Base-by-base conservation (phyloP, 2,888 invertebrate genomes). In the Eupithecia tripunctaria region DNA sequence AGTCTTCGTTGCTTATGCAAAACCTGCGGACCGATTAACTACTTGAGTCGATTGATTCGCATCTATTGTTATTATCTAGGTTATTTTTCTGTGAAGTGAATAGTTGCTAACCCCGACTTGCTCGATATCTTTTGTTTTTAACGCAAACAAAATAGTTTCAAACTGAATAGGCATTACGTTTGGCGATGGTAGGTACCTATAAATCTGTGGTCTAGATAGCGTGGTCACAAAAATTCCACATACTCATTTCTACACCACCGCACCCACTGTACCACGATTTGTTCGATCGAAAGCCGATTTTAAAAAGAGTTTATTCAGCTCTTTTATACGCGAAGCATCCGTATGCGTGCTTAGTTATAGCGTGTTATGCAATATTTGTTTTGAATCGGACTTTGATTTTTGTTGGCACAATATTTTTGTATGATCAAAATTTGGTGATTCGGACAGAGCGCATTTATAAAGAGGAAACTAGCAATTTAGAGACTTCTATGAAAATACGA, bases 231-330 rank as follows among this genome's bases (percentile, higher is more conserved):
- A 63, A 21, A 0, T n/a, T 60, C 25, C 38, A 63, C 56, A 69
- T 71, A 69, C 73, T 12, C 29, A 63, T 32, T 47, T 65, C 56
- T 43, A 25, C 41, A 36, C 27, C 67, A 66, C 21, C 14, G 32
- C 18, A 65, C 21, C 18, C 65, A 21, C 21, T 18, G 65, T 70
- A 70, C 62, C n/a, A 27, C 68, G 68, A 71, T 71, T 71, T 71
- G 68, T 69, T 72, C 67, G 43, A 69, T 70, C 64, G 75, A 72
- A 78, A 76, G 69, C 74, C 76, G 74, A 77, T 77, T 76, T 74
- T 63, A 74, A 75, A 76, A 74, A 73, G 65, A 67, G 74, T 77
- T 76, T 78, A 68, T 72, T 21, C 67, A 70, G 72, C 78, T 74
- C 71, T 74, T 78, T 75, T 76, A 21, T 10, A 72, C 73, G 73